phyloP scores from a whole-genome alignment of 2,113 vertebrate genomes.

The Alosa alosa region DNA sequence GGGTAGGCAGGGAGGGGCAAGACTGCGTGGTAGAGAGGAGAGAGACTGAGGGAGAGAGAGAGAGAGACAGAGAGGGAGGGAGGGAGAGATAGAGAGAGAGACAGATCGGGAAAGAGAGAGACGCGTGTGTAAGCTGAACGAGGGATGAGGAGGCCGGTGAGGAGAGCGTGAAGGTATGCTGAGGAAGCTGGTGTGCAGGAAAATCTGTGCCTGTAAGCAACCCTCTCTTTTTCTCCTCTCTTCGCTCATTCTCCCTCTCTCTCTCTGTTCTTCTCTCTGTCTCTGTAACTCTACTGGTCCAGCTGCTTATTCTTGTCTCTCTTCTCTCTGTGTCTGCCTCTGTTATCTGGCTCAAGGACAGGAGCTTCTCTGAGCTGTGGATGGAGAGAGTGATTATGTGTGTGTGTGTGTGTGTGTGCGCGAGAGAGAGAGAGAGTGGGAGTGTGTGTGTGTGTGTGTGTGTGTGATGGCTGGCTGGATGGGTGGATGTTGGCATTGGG shows the following conservation, averaged over 20 bases:
- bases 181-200: constrained; percentile 82
- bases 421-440: neutral
- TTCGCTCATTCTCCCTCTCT: neutral
- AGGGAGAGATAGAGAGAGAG: constrained; percentile 24
- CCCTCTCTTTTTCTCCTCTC: neutral
- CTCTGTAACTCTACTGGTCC: neutral
- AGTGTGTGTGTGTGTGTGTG: neutral
- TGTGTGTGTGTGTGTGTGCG: neutral
- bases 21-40: neutral
- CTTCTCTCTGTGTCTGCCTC: neutral
- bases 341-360: neutral
- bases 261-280: neutral
- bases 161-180: constrained; percentile 71
- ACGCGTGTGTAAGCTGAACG: constrained; percentile 47
- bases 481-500: neutral
- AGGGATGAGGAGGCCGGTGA: constrained; percentile 50
- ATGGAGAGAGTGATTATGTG: neutral
- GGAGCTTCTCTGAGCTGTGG: neutral
- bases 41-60: no score
- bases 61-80: neutral
- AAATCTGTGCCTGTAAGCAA: constrained; percentile 81
- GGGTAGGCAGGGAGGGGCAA: neutral
- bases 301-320: neutral
- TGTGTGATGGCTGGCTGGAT: neutral
- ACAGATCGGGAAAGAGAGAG: constrained; percentile 21